Evolutionary conservation across 2,113 vertebrate species (phyloP).

Genomic region (Solea senegalensis): DNA sequence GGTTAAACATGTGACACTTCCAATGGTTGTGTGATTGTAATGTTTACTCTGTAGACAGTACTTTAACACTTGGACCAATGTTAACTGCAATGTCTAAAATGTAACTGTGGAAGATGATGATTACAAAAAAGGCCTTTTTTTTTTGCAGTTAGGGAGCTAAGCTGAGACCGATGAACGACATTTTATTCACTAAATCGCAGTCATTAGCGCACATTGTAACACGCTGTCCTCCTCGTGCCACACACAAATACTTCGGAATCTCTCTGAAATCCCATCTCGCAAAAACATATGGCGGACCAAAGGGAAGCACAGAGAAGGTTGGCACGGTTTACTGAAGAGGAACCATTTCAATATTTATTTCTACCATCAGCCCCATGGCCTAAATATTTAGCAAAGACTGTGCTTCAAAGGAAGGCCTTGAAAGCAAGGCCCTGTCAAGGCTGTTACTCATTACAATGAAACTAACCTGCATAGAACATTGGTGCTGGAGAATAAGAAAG

Average conservation of each 20-base stretch:
- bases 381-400: slow-evolving; percentile 60
- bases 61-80: too few species aligned
- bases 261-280: slow-evolving; percentile 21
- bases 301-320: slow-evolving; percentile 10
- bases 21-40: too few species aligned
- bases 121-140: too few species aligned
- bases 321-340: slow-evolving; percentile 36
- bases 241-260: neutral
- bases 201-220: neutral
- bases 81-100: too few species aligned
- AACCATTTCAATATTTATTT: slow-evolving; percentile 53
- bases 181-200: neutral
- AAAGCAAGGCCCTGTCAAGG: slow-evolving; percentile 37
- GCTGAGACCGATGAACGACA: neutral
- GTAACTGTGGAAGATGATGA: too few species aligned
- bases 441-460: slow-evolving; percentile 38
- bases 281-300: slow-evolving; percentile 18
- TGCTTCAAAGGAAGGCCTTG: slow-evolving; percentile 47
- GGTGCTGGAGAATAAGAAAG: neutral
- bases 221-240: neutral
- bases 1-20: too few species aligned
- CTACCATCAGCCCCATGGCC: slow-evolving; percentile 40
- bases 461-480: slow-evolving; percentile 30
- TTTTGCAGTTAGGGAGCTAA: neutral
- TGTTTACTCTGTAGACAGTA: too few species aligned